A percentile compares a stretch with the other conserved stretches of the same genome.
Conservation (phyloP, 2,888 invertebrate species). For the Xiphydria camelus region DNA sequence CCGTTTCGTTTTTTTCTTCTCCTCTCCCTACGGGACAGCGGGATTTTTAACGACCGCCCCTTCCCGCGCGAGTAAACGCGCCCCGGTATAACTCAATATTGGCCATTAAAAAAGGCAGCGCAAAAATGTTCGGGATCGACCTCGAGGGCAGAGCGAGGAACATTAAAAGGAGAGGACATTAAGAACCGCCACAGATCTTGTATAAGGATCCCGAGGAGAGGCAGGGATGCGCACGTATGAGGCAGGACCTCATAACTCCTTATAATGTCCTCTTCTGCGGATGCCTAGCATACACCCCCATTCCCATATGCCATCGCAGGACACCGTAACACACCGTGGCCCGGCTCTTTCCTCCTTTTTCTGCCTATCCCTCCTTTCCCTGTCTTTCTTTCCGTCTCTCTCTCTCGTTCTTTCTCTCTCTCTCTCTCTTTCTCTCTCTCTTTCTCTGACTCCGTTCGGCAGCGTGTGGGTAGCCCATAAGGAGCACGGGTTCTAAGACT, state of each 20-base stretch:
- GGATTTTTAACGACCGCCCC: slow-evolving; percentile 45
- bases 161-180: slow-evolving; percentile 56
- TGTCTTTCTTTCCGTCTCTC: slow-evolving; percentile 8
- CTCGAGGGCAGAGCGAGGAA: slow-evolving; percentile 52
- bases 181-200: slow-evolving; percentile 55
- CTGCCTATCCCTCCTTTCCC: slow-evolving; percentile 10
- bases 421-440: slow-evolving; percentile 16
- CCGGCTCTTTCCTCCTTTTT: slow-evolving; percentile 16
- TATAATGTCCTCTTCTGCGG: slow-evolving; percentile 57
- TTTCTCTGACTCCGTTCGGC: background rate
- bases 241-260: slow-evolving; percentile 57
- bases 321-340: slow-evolving; percentile 41
- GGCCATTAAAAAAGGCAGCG: slow-evolving; percentile 43
- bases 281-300: slow-evolving; percentile 55
- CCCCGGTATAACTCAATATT: slow-evolving; percentile 54
- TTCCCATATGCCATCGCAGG: slow-evolving; percentile 44
- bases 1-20: slow-evolving; percentile 7
- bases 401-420: slow-evolving; percentile 12
- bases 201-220: slow-evolving; percentile 46
- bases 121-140: slow-evolving; percentile 54
- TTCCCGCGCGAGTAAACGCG: slow-evolving; percentile 33
- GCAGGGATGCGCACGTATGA: slow-evolving; percentile 53
- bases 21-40: slow-evolving; percentile 14
- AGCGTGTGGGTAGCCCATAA: background rate
- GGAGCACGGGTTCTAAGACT: background rate